phyloP scores from a whole-genome alignment of 2,113 vertebrate genomes.

The Paraplagusia blochii region DNA sequence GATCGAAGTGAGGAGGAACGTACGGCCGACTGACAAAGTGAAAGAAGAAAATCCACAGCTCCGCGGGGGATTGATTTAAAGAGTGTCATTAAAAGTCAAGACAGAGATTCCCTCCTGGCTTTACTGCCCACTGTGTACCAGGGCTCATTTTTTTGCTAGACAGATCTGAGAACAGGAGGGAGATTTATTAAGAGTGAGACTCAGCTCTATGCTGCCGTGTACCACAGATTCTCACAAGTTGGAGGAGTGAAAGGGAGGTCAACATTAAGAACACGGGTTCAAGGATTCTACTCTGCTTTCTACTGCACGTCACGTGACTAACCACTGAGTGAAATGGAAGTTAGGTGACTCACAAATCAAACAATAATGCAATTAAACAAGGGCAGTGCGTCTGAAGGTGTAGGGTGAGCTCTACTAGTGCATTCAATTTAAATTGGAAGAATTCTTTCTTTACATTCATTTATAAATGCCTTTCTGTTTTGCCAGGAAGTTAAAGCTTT shows the following conservation, averaged over 20 bases:
- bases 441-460: no score
- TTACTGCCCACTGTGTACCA: conserved; percentile 47
- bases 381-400: no score
- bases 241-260: conserved; percentile 15
- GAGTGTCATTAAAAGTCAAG: conserved; percentile 69
- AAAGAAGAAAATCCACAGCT: conserved; percentile 26
- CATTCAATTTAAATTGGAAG: no score
- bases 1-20: background rate
- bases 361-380: background rate
- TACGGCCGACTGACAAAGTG: conserved; percentile 9
- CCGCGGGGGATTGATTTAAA: conserved; percentile 55
- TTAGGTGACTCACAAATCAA: conserved; percentile 2
- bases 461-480: no score
- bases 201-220: conserved; percentile 55
- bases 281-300: conserved; percentile 25
- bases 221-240: conserved; percentile 47
- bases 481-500: no score
- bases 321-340: conserved; percentile 16
- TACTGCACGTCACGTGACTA: conserved; percentile 22
- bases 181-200: conserved; percentile 69
- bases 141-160: conserved; percentile 61
- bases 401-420: no score
- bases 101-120: conserved; percentile 59
- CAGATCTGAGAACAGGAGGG: conserved; percentile 54
- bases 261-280: conserved; percentile 39